Base-by-base conservation (phyloP, 2,888 invertebrate species). In the Heliconius ethilla region DNA sequence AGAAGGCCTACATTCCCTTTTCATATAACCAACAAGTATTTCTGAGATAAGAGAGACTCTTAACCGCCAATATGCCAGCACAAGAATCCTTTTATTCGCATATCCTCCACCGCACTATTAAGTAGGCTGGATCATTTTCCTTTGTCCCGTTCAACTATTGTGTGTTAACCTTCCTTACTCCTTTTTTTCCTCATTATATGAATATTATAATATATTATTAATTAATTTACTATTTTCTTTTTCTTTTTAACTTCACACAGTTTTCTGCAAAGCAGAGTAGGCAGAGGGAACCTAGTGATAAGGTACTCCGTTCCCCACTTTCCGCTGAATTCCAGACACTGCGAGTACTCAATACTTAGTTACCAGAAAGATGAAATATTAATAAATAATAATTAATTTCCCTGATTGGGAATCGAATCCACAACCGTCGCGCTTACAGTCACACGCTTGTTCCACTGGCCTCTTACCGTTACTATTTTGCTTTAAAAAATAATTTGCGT, bases 101-200 rank as follows among this genome's bases (percentile, higher is more conserved):
- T 83, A 84, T 83, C 84, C 84, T 85, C 83, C 83, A 77, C 77
- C 79, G 80, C 82, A 83, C 85, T 83, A 66, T 85, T 83, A 85
- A 85, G 82, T 82, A 84, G 84, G 82, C 84, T 83, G 80, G 80
- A 77, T 82, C 83, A 84, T 84, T 82, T 81, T 82, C 83, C 82
- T 85, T 86, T 86, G 84, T 80, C 59, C 77, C 70, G 77, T 51
- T 45, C 66, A 63, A 62, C 73, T 66, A 63, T 78, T 74, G 78
- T 70, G 69, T 77, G 77, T 76, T 78, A 81, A 80, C 67, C 77
- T 81, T 65, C 66, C 66, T 77, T 72, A 29, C 66, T 77, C 25
- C 65, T 62, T 25, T 72, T n/a, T 73, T 0, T 73, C 37, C 51
- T 77, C 15, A 51, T 63, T 25, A 66, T 74, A 73, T 45, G 37